Percentiles rank a stretch among this genome's conserved stretches.
Conservation (phyloP, 2,797 vertebrate genomes). For the Falco novaeseelandiae region DNA sequence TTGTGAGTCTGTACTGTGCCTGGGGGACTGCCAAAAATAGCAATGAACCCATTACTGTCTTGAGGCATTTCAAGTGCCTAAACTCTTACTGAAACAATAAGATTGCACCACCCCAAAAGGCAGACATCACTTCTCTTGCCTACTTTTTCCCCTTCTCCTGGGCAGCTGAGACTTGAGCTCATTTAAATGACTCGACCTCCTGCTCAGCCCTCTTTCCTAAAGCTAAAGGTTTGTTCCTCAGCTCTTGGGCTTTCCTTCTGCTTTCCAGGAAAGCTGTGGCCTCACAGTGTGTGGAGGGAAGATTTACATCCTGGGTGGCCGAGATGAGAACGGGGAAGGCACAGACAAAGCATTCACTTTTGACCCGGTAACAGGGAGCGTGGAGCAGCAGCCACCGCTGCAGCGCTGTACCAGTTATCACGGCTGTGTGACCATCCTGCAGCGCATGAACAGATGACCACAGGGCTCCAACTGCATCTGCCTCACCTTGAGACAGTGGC, state of each 20-base stretch:
- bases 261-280: conserved; percentile 81
- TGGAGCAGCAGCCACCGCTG: conserved; percentile 69
- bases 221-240: not conserved
- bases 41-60: not conserved
- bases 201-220: not conserved
- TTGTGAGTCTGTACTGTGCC: not conserved
- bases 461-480: not conserved
- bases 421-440: conserved; percentile 81
- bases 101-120: not conserved
- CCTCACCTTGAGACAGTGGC: not conserved
- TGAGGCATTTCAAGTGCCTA: not conserved
- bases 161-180: not conserved
- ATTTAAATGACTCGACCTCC: not conserved
- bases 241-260: not conserved
- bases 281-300: conserved; percentile 79
- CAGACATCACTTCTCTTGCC: not conserved
- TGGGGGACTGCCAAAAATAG: not conserved
- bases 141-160: not conserved
- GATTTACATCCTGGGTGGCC: conserved; percentile 81
- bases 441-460: conserved; percentile 57
- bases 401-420: conserved; percentile 81
- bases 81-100: not conserved
- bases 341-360: conserved; percentile 74
- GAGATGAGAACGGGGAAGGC: conserved; percentile 71
- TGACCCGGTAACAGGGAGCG: conserved; percentile 51